Percentiles rank a stretch among this genome's conserved stretches.
Conservation (phyloP, 2,797 vertebrate species). For the Labroides dimidiatus region DNA sequence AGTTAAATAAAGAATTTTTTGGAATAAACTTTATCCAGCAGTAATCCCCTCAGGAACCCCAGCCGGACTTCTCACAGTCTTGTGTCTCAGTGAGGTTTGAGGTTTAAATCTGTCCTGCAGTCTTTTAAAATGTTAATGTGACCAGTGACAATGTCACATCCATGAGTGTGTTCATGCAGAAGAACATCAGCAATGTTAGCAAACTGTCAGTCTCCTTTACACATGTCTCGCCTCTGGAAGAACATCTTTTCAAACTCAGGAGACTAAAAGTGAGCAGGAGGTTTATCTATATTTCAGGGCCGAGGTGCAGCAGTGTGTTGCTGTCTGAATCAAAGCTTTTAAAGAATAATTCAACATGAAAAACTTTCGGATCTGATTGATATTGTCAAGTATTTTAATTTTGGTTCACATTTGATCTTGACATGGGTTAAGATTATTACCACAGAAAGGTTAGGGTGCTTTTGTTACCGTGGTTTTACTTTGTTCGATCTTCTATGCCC, state of each 20-base stretch:
- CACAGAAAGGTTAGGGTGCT: too few species aligned
- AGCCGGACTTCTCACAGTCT: not conserved
- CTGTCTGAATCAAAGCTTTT: not conserved
- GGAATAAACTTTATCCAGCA: not conserved
- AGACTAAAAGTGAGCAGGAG: not conserved
- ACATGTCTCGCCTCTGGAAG: constrained; percentile 33
- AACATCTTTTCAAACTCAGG: not conserved
- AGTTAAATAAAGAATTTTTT: too few species aligned
- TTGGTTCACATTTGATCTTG: too few species aligned
- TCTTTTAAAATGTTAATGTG: constrained; percentile 27
- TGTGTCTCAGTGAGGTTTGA: not conserved
- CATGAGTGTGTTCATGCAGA: constrained; percentile 30
- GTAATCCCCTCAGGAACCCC: not conserved
- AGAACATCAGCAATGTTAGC: constrained; percentile 25
- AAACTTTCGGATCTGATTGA: too few species aligned
- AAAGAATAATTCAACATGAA: not conserved
- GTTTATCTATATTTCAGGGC: not conserved
- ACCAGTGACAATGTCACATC: constrained; percentile 19
- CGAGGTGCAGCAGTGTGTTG: not conserved
- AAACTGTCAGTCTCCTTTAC: constrained; percentile 20
- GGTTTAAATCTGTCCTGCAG: constrained; percentile 14
- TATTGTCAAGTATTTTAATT: too few species aligned
- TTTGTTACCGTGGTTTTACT: too few species aligned
- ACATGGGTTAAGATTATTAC: too few species aligned
- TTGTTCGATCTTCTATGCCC: too few species aligned